Evolutionary conservation across 2,113 vertebrate species (phyloP).

Genomic region (Prunella fulvescens): DNA sequence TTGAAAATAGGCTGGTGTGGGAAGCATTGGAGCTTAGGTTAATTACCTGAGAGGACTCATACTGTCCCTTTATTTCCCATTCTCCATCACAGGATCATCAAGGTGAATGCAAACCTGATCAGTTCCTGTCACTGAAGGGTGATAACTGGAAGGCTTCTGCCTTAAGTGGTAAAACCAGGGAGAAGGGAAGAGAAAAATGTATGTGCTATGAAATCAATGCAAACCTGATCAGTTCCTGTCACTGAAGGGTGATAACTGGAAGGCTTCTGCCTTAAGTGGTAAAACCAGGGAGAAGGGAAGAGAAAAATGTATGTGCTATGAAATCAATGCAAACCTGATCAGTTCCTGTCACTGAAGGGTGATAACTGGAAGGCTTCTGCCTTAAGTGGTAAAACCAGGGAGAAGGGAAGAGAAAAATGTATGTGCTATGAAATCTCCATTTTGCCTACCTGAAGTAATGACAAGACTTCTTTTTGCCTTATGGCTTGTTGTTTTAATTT

Average conservation of each 20-base stretch:
- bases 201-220: background rate
- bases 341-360: background rate
- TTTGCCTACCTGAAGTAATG: background rate
- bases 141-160: background rate
- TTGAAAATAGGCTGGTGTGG: slow-evolving; percentile 60
- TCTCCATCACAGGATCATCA: background rate
- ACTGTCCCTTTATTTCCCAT: background rate
- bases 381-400: background rate
- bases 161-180: background rate
- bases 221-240: background rate
- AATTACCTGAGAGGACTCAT: background rate
- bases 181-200: background rate
- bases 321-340: background rate
- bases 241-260: background rate
- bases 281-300: background rate
- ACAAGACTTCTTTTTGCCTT: background rate
- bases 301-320: background rate
- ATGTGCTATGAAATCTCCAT: background rate
- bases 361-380: background rate
- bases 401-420: background rate
- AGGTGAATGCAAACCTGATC: background rate
- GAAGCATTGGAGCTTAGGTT: background rate
- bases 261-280: background rate
- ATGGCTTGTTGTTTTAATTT: background rate
- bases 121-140: background rate